Base-by-base conservation (phyloP, 2,888 invertebrate species). In the Xanthia togata region DNA sequence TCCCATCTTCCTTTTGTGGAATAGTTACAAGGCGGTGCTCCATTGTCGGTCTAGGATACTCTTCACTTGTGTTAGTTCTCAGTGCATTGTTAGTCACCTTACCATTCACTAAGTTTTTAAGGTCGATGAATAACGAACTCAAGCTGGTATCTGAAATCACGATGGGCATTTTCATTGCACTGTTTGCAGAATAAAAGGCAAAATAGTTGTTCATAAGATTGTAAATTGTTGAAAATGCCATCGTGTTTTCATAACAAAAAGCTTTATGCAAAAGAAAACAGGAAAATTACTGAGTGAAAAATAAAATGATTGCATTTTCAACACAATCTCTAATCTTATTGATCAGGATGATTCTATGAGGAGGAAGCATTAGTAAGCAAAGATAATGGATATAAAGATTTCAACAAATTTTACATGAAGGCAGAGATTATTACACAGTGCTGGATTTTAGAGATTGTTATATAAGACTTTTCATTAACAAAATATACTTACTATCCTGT, bases 121-220 rank as follows among this genome's bases (percentile, higher is more conserved):
- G 94, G 91, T 96, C 95, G 93, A 95, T 94, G 93, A 96, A 96
- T 91, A 96, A 94, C 88, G 96, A 94, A 92, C 92, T 96, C 92
- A 96, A 92, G 92, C 95, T 93, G 93, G 95, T 94, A 96, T 96
- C 97, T 97, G 97, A 96, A 97, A 97, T 92, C 96, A 97, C 96
- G 96, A 96, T 96, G 94, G 97, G 94, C 96, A 96, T 97, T 96
- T 96, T 96, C 96, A 95, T 92, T 94, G 92, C 88, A 87, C 87
- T 88, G 87, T 86, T 90, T 88, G 79, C 75, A 81, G 44, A 78
- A 68, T 67, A 87, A 85, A 69, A 76, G 85, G 87, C 85, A 89
- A 82, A 87, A 82, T 83, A 84, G 82, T 85, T 85, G 82, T 87
- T 84, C 73, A 91, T 84, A 86, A 88, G 89, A 88, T 89, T 87